Percentiles rank a stretch among this genome's conserved stretches.
phyloP scores from a whole-genome alignment of 2,797 vertebrate genomes.

The Falco peregrinus region DNA sequence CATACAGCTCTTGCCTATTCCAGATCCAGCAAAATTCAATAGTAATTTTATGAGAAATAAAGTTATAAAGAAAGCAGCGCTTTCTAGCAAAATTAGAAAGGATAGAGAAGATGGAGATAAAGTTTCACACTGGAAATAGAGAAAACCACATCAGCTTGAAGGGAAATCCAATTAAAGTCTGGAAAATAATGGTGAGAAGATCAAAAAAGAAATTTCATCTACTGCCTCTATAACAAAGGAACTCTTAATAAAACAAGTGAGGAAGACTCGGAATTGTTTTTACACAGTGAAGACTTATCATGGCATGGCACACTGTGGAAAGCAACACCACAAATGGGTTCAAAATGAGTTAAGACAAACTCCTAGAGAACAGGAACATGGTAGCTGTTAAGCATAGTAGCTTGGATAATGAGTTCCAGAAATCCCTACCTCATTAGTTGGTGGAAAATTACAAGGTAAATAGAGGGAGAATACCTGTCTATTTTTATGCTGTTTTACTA shows the following conservation, averaged over 20 bases:
- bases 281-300: background rate
- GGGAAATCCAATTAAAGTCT: background rate
- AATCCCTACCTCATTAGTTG: background rate
- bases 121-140: background rate
- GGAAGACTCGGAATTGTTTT: background rate
- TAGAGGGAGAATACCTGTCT: background rate
- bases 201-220: background rate
- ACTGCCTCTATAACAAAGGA: background rate
- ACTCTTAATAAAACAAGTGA: background rate
- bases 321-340: background rate
- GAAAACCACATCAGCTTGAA: background rate
- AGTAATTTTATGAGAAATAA: background rate
- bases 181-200: background rate
- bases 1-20: background rate
- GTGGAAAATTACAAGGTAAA: background rate
- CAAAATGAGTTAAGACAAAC: background rate
- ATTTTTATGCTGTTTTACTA: background rate
- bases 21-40: background rate
- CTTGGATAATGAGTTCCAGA: background rate
- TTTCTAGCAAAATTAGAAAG: background rate
- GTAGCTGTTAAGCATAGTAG: background rate
- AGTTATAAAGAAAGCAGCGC: background rate
- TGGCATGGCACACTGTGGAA: background rate
- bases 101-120: background rate
- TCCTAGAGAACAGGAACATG: background rate